Percentiles rank a stretch among this genome's conserved stretches.
Evolutionary conservation across 2,888 invertebrate genomes (phyloP).

Genomic region (Ornithoptera alexandrae): DNA sequence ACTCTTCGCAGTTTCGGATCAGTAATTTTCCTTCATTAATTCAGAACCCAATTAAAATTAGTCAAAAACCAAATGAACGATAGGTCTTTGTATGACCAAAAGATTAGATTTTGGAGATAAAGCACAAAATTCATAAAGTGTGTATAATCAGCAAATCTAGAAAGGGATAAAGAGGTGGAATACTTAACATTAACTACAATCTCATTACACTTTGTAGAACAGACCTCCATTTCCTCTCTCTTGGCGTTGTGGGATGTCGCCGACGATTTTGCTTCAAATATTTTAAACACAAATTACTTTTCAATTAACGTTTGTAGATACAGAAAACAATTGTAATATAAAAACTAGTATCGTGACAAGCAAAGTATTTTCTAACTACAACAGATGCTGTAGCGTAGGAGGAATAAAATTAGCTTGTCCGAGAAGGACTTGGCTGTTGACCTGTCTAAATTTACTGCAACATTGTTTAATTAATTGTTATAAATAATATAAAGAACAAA

Average conservation of each 20-base stretch:
- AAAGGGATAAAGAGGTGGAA: not conserved
- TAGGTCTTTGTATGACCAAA: not conserved
- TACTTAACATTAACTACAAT: not conserved
- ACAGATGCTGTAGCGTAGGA: not conserved
- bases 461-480: too few species aligned
- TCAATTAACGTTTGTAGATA: not conserved
- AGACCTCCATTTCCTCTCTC: not conserved
- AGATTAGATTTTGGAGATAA: not conserved
- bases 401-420: too few species aligned
- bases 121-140: not conserved
- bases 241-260: not conserved
- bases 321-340: not conserved
- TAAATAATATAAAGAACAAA: too few species aligned
- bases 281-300: not conserved
- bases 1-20: too few species aligned
- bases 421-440: too few species aligned
- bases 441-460: too few species aligned
- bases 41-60: not conserved
- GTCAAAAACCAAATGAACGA: not conserved
- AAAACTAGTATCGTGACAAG: not conserved
- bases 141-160: not conserved
- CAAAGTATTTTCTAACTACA: not conserved
- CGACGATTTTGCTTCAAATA: not conserved
- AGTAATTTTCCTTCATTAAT: too few species aligned
- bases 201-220: slow-evolving; percentile 4